Evolutionary conservation across 2,797 vertebrate species (phyloP), one percentile per base, ranked within the genome.

Genomic region (Rachycentron canadum): DNA sequence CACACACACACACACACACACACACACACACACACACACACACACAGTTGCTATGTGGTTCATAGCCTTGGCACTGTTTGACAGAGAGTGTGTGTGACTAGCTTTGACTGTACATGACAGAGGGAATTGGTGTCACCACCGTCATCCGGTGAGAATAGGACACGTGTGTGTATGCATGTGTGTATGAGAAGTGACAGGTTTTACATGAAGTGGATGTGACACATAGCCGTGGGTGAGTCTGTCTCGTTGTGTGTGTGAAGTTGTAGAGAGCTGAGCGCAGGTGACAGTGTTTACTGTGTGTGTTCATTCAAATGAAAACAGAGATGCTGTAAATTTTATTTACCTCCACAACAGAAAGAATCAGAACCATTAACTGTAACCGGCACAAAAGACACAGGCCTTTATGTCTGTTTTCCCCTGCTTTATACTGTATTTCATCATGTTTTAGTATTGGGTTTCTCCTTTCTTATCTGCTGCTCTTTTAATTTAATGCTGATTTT

Each of bases 61-160:
- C 78, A 58, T 30, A 76, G 82, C 64, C 25, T 66, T 66, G 19
- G 62, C 65, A 41, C 26, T 47, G 47, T 82, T 76, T 85, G 71
- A 84, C 82, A 69, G 52, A 45, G 34, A 73, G 36, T 60, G 62
- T 71, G 82, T 69, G 64, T 79, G 76, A 72, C 69, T 70, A 55
- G 30, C 56, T 90, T 72, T 71, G 82, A 88, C 74, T 80, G 60
- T 49, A 64, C 78, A 64, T 76, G 85, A 79, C 83, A 69, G 47
- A 76, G 65, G 25, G 68, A 63, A 80, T 58, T 38, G 72, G 34
- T 26, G 8, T 78, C 67, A 64, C 38, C 59, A 67, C 16, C 19
- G 16, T 66, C 32, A 25, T 26, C 14, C 2, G 50, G 57, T 69
- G 70, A 40, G 60, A 67, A 59, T 19, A 40, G 43, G 60, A 56